Evolutionary conservation across 2,797 vertebrate genomes (phyloP).

Genomic region (Podarcis siculus): DNA sequence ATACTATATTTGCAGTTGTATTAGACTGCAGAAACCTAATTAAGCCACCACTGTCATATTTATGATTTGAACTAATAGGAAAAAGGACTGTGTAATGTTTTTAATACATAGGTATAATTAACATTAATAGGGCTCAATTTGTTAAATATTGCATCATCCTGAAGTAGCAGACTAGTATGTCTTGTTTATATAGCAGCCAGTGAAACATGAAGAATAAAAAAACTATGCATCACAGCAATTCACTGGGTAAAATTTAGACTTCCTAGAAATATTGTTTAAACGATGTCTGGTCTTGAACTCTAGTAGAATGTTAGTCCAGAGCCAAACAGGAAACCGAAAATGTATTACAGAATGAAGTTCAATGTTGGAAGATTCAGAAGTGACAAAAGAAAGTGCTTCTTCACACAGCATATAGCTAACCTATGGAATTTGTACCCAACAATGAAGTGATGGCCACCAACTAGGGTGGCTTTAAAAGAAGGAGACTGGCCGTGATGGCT

Average conservation of each 20-base stretch:
- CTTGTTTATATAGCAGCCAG: conserved; percentile 32
- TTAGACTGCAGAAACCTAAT: conserved; percentile 44
- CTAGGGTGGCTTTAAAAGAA: too few relatives aligned
- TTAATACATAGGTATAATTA: conserved; percentile 63
- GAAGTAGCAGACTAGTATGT: conserved; percentile 18
- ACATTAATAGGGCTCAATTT: conserved; percentile 41
- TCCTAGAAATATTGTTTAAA: conserved; percentile 2
- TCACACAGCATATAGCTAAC: too few relatives aligned
- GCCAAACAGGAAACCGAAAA: not conserved
- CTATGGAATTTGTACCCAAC: too few relatives aligned
- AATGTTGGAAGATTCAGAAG: too few relatives aligned
- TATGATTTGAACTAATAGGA: conserved; percentile 52
- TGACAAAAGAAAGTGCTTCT: too few relatives aligned
- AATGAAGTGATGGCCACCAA: too few relatives aligned
- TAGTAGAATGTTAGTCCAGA: not conserved
- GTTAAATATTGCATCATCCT: conserved; percentile 44
- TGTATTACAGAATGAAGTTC: not conserved
- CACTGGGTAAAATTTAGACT: conserved; percentile 7
- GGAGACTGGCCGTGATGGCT: too few relatives aligned
- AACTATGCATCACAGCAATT: not conserved
- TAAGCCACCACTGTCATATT: conserved; percentile 58
- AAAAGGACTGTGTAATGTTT: conserved; percentile 41
- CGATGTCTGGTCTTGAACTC: not conserved
- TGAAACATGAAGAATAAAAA: not conserved
- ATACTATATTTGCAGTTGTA: too few relatives aligned